phyloP scores from a whole-genome alignment of 2,888 invertebrate genomes.

The Deroplatys truncata region DNA sequence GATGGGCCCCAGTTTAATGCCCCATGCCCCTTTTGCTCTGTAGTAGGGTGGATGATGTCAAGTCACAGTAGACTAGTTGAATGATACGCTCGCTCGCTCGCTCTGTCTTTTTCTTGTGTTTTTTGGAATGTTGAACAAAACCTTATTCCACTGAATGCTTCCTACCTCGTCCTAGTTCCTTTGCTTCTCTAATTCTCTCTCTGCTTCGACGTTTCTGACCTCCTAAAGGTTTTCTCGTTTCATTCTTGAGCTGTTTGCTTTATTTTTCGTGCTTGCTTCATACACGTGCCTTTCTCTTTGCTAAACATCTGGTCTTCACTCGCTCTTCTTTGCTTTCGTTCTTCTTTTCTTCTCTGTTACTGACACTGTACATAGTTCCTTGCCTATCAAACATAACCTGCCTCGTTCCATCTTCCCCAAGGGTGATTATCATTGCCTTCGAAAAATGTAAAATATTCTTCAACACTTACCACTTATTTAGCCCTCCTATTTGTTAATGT shows the following conservation, averaged over 20 bases:
- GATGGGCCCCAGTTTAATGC: neutral
- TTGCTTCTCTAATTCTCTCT: neutral
- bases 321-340: neutral
- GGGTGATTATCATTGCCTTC: neutral
- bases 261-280: neutral
- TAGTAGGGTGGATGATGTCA: conserved; percentile 8
- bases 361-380: neutral
- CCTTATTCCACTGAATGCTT: neutral
- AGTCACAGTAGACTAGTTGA: conserved; percentile 15
- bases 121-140: conserved; percentile 18
- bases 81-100: conserved; percentile 10
- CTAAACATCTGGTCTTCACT: neutral
- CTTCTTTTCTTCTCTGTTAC: neutral
- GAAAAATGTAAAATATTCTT: neutral
- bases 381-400: neutral
- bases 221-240: neutral
- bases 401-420: neutral
- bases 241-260: neutral
- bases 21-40: neutral
- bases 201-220: neutral
- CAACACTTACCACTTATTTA: neutral
- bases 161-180: neutral
- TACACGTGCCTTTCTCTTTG: neutral
- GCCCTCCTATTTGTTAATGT: neutral
- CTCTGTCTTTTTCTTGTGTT: neutral